A percentile compares a stretch with the other conserved stretches of the same genome.
Conservation (phyloP, 2,797 vertebrate species). For the Nyctibius grandis region DNA sequence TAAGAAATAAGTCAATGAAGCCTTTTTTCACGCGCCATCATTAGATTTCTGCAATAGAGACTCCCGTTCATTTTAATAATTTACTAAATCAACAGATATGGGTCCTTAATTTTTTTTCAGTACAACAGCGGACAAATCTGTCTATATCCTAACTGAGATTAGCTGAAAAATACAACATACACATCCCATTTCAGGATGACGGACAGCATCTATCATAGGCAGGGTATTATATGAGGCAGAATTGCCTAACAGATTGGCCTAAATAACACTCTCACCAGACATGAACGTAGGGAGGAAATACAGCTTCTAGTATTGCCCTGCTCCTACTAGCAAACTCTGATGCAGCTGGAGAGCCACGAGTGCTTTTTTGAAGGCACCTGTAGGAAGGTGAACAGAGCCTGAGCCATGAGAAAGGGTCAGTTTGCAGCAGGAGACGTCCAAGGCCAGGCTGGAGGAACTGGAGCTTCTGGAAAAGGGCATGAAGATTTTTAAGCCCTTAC, state of each 20-base stretch:
- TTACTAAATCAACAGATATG: background rate
- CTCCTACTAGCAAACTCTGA: background rate
- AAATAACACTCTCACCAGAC: background rate
- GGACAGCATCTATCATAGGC: background rate
- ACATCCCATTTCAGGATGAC: background rate
- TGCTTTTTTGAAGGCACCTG: background rate
- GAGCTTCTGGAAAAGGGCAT: background rate
- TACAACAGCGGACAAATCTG: background rate
- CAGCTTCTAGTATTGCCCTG: background rate
- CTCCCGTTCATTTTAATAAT: background rate
- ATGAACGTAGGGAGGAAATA: background rate
- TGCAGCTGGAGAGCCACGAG: background rate
- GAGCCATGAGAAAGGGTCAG: background rate
- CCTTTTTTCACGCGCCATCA: background rate
- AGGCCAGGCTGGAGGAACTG: background rate
- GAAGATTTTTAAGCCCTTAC: background rate
- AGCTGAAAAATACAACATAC: background rate
- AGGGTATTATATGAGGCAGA: background rate
- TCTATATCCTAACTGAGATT: background rate
- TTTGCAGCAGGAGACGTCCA: background rate
- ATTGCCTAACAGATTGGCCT: background rate
- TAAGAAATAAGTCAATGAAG: background rate
- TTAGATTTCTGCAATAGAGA: too few relatives aligned
- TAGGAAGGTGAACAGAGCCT: background rate
- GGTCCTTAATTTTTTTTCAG: background rate